Percentiles rank a stretch among this genome's conserved stretches.
Conservation (phyloP, 2,888 invertebrate species). For the Eristalinus sepulchralis region DNA sequence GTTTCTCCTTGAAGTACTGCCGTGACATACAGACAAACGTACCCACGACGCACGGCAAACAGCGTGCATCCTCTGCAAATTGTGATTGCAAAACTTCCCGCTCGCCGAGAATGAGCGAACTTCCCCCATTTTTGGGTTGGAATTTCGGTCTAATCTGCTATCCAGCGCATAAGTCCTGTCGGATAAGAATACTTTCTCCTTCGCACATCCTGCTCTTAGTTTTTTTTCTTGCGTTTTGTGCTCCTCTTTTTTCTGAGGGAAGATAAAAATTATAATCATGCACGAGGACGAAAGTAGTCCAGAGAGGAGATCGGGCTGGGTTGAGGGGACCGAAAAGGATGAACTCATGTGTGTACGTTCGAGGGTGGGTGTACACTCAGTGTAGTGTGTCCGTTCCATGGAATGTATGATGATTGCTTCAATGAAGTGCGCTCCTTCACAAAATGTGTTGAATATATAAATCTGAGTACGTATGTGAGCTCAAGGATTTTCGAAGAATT, state of each 20-base stretch:
- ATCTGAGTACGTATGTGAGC: constrained; percentile 66
- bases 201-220: neutral
- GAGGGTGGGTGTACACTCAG: neutral
- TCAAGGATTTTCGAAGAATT: constrained; percentile 65
- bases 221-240: neutral
- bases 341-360: neutral
- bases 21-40: neutral
- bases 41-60: neutral
- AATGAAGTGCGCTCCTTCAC: constrained; percentile 69
- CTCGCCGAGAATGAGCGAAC: constrained; percentile 16
- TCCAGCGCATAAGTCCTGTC: constrained; percentile 30
- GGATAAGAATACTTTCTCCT: constrained; percentile 38
- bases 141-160: constrained; percentile 45
- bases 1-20: neutral
- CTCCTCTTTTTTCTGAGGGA: neutral
- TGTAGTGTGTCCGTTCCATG: constrained; percentile 53
- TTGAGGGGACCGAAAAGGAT: constrained; percentile 12
- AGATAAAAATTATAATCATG: constrained; percentile 64
- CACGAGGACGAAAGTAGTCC: neutral
- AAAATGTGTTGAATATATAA: constrained; percentile 68
- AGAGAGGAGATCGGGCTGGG: neutral
- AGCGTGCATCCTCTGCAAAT: constrained; percentile 46
- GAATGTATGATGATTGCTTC: constrained; percentile 71
- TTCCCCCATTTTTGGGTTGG: constrained; percentile 24
- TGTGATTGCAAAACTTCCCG: constrained; percentile 54